phyloP scores from a whole-genome alignment of 2,797 vertebrate species.

The Falco columbarius region DNA sequence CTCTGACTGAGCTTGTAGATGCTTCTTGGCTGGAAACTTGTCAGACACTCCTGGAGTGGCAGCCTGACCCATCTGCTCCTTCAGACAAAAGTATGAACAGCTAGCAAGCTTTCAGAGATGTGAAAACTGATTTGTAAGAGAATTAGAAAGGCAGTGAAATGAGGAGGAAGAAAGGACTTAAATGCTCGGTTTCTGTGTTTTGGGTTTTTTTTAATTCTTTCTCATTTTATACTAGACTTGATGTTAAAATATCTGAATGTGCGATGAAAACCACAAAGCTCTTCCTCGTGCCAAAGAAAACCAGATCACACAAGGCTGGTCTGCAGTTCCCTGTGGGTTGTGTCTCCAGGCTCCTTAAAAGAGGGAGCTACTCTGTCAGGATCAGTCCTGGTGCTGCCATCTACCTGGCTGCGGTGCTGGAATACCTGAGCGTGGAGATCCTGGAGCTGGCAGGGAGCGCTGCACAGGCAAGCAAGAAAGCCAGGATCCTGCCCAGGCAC shows the following conservation, averaged over 20 bases:
- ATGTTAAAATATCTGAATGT: conserved; percentile 77
- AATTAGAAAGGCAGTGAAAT: background rate
- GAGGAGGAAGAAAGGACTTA: background rate
- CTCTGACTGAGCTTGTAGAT: background rate
- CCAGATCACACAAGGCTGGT: conserved; percentile 69
- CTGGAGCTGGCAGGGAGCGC: conserved; percentile 81
- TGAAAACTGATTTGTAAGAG: background rate
- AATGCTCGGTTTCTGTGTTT: background rate
- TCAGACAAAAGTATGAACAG: background rate
- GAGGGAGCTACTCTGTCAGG: conserved; percentile 71
- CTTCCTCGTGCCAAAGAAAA: background rate
- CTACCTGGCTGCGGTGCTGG: conserved; percentile 77
- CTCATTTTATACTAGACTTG: background rate
- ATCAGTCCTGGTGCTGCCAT: conserved; percentile 72
- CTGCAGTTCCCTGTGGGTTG: conserved; percentile 80
- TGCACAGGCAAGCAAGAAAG: conserved; percentile 77
- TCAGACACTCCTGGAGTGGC: background rate
- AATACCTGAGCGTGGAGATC: conserved; percentile 84
- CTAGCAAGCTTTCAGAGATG: background rate
- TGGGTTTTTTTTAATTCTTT: background rate
- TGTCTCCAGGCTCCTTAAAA: conserved; percentile 74
- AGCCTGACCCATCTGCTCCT: background rate
- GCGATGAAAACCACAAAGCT: conserved; percentile 71
- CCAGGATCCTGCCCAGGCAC: conserved; percentile 79
- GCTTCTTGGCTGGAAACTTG: background rate